Conservation (phyloP, 2,113 vertebrate species). For the Xyrauchen texanus region DNA sequence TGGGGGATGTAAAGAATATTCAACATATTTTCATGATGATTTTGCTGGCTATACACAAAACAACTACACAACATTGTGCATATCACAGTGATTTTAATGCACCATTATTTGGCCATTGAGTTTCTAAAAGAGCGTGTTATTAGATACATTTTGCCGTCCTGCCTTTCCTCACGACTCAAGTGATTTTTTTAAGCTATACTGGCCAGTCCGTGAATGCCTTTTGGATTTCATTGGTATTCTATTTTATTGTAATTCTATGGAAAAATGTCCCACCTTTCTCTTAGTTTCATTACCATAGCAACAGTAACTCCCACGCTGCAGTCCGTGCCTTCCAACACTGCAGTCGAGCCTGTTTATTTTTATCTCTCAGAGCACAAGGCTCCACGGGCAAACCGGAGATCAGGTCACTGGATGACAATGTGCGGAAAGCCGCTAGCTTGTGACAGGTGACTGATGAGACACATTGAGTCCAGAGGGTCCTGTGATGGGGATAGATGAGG, state of each 20-base stretch:
- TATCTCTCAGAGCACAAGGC: conserved; percentile 36
- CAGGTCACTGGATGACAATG: conserved; percentile 44
- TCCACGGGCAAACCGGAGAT: conserved; percentile 25
- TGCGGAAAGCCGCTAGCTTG: conserved; percentile 22
- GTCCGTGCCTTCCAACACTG: conserved; percentile 42
- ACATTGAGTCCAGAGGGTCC: conserved; percentile 37
- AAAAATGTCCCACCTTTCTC: conserved; percentile 20
- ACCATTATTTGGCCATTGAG: no score
- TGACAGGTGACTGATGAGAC: conserved; percentile 47
- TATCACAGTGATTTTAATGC: no score
- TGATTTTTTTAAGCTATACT: no score
- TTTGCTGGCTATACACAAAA: no score
- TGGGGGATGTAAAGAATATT: no score
- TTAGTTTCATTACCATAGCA: conserved; percentile 55
- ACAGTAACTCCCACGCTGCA: conserved; percentile 49
- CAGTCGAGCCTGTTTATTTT: conserved; percentile 44
- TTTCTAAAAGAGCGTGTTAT: no score
- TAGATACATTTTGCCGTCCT: no score
- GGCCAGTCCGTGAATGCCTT: conserved; percentile 8
- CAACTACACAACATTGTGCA: no score
- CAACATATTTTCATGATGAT: no score
- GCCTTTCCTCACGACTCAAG: no score
- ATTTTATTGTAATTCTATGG: background rate
- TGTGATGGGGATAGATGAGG: conserved; percentile 27
- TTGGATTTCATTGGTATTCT: background rate